A percentile compares a stretch with the other conserved stretches of the same genome.
Evolutionary conservation across 1,140 invertebrate genomes (phyloP).

Genomic region (Drosophila lacertosa): DNA sequence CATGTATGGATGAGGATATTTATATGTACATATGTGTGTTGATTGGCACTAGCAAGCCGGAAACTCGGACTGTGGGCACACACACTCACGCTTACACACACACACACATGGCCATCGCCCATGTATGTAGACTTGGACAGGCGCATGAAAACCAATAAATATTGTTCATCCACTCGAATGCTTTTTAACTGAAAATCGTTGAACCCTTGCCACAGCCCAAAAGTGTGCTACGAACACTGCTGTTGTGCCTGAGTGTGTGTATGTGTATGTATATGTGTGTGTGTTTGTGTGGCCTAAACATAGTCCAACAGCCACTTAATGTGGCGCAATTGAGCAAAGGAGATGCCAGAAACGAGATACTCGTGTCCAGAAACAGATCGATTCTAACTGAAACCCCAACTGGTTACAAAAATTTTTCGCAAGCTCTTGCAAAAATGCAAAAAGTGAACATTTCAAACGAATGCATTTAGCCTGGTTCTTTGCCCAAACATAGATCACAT

Average conservation of each 20-base stretch:
- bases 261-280: slow-evolving; percentile 8
- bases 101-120: slow-evolving; percentile 17
- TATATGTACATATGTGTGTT: slow-evolving; percentile 29
- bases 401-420: slow-evolving; percentile 6
- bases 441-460: slow-evolving; percentile 59
- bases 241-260: not conserved
- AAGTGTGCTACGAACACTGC: slow-evolving; percentile 20
- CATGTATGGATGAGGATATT: not conserved
- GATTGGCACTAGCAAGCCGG: slow-evolving; percentile 27
- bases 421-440: slow-evolving; percentile 55
- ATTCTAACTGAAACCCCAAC: slow-evolving; percentile 17
- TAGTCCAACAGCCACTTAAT: slow-evolving; percentile 17
- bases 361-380: slow-evolving; percentile 21
- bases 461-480: slow-evolving; percentile 41
- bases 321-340: slow-evolving; percentile 10
- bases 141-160: slow-evolving; percentile 79
- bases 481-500: not conserved
- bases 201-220: slow-evolving; percentile 68
- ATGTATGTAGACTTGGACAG: slow-evolving; percentile 37
- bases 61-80: slow-evolving; percentile 31
- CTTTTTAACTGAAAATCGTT: slow-evolving; percentile 79
- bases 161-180: slow-evolving; percentile 81
- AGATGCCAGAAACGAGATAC: not conserved
- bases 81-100: not conserved
- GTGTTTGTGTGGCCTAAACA: slow-evolving; percentile 26